Conservation (phyloP, 2,888 invertebrate species). For the Microctonus hyperodae region DNA sequence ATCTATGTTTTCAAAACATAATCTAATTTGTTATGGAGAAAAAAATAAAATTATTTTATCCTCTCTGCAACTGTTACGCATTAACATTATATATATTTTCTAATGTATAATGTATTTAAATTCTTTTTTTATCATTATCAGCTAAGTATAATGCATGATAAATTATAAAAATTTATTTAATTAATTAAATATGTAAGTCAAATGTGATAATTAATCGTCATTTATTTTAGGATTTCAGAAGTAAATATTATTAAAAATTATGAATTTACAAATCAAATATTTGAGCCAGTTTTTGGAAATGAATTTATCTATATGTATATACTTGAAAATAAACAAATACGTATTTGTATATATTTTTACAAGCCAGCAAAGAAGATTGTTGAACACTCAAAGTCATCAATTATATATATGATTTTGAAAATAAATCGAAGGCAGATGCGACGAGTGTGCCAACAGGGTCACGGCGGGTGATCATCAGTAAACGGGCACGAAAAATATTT, state of each 20-base stretch:
- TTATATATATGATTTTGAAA: conserved; percentile 53
- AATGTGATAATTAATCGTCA: too few species aligned
- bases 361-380: not conserved
- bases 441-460: conserved; percentile 50
- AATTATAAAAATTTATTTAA: too few species aligned
- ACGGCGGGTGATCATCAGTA: conserved; percentile 48
- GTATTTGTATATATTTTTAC: not conserved
- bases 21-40: not conserved
- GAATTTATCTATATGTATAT: conserved; percentile 11
- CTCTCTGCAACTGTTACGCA: too few species aligned
- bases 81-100: too few species aligned
- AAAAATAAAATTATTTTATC: too few species aligned
- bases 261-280: not conserved
- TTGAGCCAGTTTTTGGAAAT: not conserved
- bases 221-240: too few species aligned
- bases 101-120: too few species aligned
- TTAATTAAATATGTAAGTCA: too few species aligned
- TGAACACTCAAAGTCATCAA: conserved; percentile 51
- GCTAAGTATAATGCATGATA: too few species aligned
- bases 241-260: not conserved
- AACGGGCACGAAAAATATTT: conserved; percentile 10
- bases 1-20: not conserved
- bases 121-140: too few species aligned
- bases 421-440: conserved; percentile 61
- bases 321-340: conserved; percentile 19